Conservation (phyloP, 2,888 invertebrate genomes). For the Ophioninae sp. region DNA sequence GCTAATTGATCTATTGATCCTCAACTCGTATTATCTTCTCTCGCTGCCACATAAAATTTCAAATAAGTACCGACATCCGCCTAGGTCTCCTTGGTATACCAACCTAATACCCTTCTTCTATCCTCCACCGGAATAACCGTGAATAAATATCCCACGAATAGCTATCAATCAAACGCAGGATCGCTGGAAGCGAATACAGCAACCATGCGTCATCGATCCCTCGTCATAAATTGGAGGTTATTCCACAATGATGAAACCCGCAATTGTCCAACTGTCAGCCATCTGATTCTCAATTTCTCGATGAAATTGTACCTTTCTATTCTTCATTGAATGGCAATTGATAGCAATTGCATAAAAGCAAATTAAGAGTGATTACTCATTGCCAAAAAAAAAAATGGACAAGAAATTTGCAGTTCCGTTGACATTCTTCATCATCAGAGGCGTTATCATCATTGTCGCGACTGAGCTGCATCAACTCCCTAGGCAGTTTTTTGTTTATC, state of each 20-base stretch:
- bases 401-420: too few species aligned
- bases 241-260: constrained; percentile 54
- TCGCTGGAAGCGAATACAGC: constrained; percentile 26
- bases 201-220: constrained; percentile 41
- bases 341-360: not conserved
- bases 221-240: constrained; percentile 63
- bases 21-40: constrained; percentile 46
- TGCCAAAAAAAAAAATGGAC: too few species aligned
- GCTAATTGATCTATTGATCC: constrained; percentile 64
- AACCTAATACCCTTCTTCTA: constrained; percentile 38
- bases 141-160: constrained; percentile 67
- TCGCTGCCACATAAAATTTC: constrained; percentile 46
- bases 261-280: not conserved
- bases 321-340: not conserved
- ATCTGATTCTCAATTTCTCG: not conserved
- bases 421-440: too few species aligned
- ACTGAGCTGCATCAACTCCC: too few species aligned
- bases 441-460: too few species aligned
- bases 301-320: not conserved
- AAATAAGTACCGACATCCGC: constrained; percentile 63
- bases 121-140: constrained; percentile 35
- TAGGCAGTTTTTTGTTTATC: too few species aligned
- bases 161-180: constrained; percentile 71
- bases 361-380: not conserved
- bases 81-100: constrained; percentile 15